Evolutionary conservation across 2,888 invertebrate species (phyloP), one percentile per base, ranked within the genome.

Genomic region (Lasioglossum calceatum): DNA sequence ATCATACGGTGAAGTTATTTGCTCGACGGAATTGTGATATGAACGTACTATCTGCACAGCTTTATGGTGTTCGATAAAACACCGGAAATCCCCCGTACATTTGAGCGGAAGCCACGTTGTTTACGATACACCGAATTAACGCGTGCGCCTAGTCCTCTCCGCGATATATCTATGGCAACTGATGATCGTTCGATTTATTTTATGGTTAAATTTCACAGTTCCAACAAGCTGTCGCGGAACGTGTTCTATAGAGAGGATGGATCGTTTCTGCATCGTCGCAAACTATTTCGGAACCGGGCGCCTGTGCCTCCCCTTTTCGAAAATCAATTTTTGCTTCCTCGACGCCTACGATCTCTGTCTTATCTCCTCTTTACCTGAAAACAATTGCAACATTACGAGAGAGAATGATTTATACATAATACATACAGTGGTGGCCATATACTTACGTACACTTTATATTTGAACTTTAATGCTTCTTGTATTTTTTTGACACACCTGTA

Each of bases 111-210:
- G 50, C 77, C 81, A 54, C 67, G 73, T 87, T 87, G 82, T 87
- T 86, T 87, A 87, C 77, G 86, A 70, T 77, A 70, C 81, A 81
- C 70, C 81, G 72, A 85, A 86, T 85, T 86, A 86, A 86, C 76
- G 86, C 72, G 32, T 10, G 64, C 71, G 64, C 74, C 75, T 81
- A 76, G 61, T 73, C 70, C 72, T 79, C 77, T 61, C 12, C 14
- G 8, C 50, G 74, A 75, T 73, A 71, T 39, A 87, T 86, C 79
- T 36, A 77, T 61, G 44, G 32, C 67, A 75, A 86, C 78, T 71
- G 86, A 87, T 79, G 79, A 82, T 78, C 82, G 82, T 71, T 77
- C 79, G 75, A 79, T 86, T 85, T 79, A 86, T 86, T 81, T 77
- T 32, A 76, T 75, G 64, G 54, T 61, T 19, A n/a, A 77, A 73